phyloP scores from a whole-genome alignment of 1,140 invertebrate genomes.

The Philotrypesis tridentata region DNA sequence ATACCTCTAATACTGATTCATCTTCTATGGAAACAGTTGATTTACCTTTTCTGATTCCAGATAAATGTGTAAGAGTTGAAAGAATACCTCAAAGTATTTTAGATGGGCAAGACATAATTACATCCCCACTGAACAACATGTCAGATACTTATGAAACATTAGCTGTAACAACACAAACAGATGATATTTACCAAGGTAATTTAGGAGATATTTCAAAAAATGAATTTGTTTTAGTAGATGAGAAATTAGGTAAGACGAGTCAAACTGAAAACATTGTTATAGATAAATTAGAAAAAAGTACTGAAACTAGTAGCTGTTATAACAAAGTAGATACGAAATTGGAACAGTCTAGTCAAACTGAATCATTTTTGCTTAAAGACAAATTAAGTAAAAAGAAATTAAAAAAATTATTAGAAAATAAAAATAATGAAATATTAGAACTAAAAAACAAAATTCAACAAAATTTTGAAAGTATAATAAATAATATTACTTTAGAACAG shows the following conservation, averaged over 20 bases:
- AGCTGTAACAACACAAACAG: slow-evolving; percentile 25
- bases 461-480: slow-evolving; percentile 32
- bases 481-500: slow-evolving; percentile 43
- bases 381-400: slow-evolving; percentile 42
- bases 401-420: slow-evolving; percentile 25
- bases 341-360: slow-evolving; percentile 31
- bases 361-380: slow-evolving; percentile 29
- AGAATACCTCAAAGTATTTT: slow-evolving; percentile 34
- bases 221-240: background rate
- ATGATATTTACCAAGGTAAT: slow-evolving; percentile 23
- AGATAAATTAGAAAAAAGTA: slow-evolving; percentile 27
- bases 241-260: slow-evolving; percentile 34
- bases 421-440: slow-evolving; percentile 26
- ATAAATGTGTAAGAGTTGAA: slow-evolving; percentile 26
- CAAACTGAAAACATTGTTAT: slow-evolving; percentile 15
- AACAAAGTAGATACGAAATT: slow-evolving; percentile 6
- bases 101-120: background rate
- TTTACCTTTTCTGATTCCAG: slow-evolving; percentile 24
- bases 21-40: slow-evolving; percentile 30
- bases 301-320: slow-evolving; percentile 14
- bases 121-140: background rate
- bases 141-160: slow-evolving; percentile 20
- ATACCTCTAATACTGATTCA: slow-evolving; percentile 20
- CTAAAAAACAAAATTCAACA: slow-evolving; percentile 37
- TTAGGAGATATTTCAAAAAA: slow-evolving; percentile 8